Evolutionary conservation across 2,888 invertebrate genomes (phyloP).

Genomic region (Corbicula japonica): DNA sequence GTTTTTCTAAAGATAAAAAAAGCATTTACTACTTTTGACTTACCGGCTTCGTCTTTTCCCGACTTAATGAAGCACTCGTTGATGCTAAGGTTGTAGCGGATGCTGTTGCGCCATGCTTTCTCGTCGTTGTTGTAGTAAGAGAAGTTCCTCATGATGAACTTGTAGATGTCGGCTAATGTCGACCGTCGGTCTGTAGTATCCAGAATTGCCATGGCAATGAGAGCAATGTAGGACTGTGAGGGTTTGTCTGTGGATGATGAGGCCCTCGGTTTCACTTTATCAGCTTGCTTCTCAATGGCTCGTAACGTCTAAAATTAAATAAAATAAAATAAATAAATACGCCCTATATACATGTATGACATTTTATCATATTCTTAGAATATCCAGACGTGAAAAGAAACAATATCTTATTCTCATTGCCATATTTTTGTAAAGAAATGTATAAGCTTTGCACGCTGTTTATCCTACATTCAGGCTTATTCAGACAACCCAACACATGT

Average conservation of each 20-base stretch:
- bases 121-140: slow-evolving; percentile 83
- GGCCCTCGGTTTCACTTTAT: slow-evolving; percentile 18
- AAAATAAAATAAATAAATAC: no score
- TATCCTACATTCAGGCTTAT: no score
- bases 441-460: no score
- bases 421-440: no score
- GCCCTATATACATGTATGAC: no score
- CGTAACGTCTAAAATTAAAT: slow-evolving; percentile 47
- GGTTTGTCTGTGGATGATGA: slow-evolving; percentile 73
- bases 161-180: slow-evolving; percentile 84
- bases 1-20: no score
- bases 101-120: slow-evolving; percentile 84
- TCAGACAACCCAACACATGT: no score
- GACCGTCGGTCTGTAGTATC: slow-evolving; percentile 78
- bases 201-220: slow-evolving; percentile 85
- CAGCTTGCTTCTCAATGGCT: slow-evolving; percentile 62
- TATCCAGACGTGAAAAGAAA: no score
- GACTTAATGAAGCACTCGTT: slow-evolving; percentile 85
- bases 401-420: no score
- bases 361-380: no score
- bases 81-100: slow-evolving; percentile 83
- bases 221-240: slow-evolving; percentile 82
- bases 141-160: slow-evolving; percentile 81
- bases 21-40: no score
- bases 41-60: slow-evolving; percentile 89